Base-by-base conservation (phyloP, 2,797 vertebrate species). In the Platalea minor region DNA sequence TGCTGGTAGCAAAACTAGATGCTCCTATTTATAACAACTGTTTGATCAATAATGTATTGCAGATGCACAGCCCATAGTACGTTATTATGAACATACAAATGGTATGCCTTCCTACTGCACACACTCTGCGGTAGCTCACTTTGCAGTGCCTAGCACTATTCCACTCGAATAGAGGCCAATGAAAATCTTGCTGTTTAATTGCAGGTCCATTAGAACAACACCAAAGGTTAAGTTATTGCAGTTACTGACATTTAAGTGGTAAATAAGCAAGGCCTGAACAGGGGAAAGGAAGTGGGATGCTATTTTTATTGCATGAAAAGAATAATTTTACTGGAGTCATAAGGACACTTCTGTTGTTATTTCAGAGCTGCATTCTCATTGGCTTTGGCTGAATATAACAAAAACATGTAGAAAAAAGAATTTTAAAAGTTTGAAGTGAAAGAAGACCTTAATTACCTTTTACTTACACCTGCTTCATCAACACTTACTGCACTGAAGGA, bases 31-130 rank as follows among this genome's bases (percentile, higher is more conserved):
- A 91, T 97, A 92, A 91, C 72, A 87, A 39, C 46, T 46, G 68
- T 97, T 96, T 95, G 94, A 96, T 97, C 94, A 97, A 97, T 97
- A 95, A 97, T 97, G 82, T 7, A 97, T 96, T 78, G 85, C 72
- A 85, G 87, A 86, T n/a, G 54, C 45, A 6, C 39, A 92, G 75
- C 85, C 46, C n/a, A 29, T 35, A 59, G 61, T 28, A 45, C 0
- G 1, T 45, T 56, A 35, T 25, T 92, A 63, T 45, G 45, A 73
- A 78, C 21, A 46, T 35, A 73, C 53, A 73, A 45, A 63, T 24
- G 43, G 75, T 59, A 68, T 77, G 48, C 39, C 37, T 90, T 69
- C 48, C n/a, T 33, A 17, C 64, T 57, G 43, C 50, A 39, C 13
- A 24, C 0, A 0, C 56, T 56, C 73, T 28, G 37, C 11, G 1